A percentile compares a stretch with the other conserved stretches of the same genome.
Evolutionary conservation across 2,888 invertebrate species (phyloP).

Genomic region (Abrostola tripartita): DNA sequence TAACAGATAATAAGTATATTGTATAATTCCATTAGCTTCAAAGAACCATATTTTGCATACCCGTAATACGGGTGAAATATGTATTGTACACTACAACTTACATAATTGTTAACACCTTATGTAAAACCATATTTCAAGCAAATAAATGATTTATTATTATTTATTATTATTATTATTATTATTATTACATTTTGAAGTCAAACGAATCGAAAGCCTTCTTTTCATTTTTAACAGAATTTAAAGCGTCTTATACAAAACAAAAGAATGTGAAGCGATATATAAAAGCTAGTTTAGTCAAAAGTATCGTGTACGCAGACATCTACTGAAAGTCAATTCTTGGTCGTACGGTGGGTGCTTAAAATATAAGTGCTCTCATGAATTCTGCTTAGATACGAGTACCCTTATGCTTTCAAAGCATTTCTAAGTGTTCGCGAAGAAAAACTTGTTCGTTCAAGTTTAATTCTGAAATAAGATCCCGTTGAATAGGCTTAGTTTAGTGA

Average conservation of each 20-base stretch:
- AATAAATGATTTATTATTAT: too few species aligned
- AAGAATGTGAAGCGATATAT: slow-evolving; percentile 1
- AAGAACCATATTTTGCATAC: too few species aligned
- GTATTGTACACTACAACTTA: too few species aligned
- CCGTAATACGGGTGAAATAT: too few species aligned
- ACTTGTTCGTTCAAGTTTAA: slow-evolving; percentile 31
- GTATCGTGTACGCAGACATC: slow-evolving; percentile 22
- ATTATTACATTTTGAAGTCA: too few species aligned
- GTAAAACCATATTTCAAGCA: too few species aligned
- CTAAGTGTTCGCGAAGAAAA: slow-evolving; percentile 38
- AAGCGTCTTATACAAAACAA: slow-evolving; percentile 2
- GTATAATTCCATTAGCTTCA: too few species aligned
- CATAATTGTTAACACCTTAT: too few species aligned
- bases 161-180: too few species aligned
- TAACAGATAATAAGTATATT: too few species aligned
- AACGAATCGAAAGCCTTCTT: too few species aligned
- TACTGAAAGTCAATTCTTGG: slow-evolving; percentile 38
- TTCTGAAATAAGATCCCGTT: slow-evolving; percentile 27
- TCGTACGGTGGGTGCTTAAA: slow-evolving; percentile 29
- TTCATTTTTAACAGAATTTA: not conserved
- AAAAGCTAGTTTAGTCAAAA: slow-evolving; percentile 37
- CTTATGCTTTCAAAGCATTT: slow-evolving; percentile 46
- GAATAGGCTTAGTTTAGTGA: slow-evolving; percentile 24
- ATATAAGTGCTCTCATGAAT: slow-evolving; percentile 44
- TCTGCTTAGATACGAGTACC: slow-evolving; percentile 39